phyloP scores from a whole-genome alignment of 2,113 vertebrate species.

The Australoheros scitulus region DNA sequence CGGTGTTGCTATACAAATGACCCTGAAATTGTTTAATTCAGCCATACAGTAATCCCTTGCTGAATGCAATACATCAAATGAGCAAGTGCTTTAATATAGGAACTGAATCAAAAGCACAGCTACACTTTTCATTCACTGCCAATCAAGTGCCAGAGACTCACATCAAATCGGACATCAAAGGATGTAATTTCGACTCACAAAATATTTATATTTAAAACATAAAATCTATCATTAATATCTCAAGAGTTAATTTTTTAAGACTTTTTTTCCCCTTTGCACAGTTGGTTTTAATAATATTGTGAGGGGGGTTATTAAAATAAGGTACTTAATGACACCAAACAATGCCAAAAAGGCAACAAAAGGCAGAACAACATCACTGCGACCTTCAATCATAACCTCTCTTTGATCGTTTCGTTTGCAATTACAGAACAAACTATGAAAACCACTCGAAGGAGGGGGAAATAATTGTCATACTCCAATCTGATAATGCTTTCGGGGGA shows the following conservation, averaged over 20 bases:
- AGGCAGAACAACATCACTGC: slow-evolving; percentile 12
- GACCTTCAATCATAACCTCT: slow-evolving; percentile 22
- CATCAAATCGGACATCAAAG: neutral
- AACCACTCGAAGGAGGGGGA: slow-evolving; percentile 1
- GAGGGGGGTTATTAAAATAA: neutral
- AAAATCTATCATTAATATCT: neutral
- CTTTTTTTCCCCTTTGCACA: neutral
- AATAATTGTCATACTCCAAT: slow-evolving; percentile 47
- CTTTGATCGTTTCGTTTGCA: slow-evolving; percentile 54
- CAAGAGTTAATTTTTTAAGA: neutral
- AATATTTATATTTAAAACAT: slow-evolving; percentile 1
- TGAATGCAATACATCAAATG: slow-evolving; percentile 4
- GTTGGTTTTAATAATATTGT: neutral
- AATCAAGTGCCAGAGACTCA: slow-evolving; percentile 14
- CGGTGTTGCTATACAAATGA: neutral
- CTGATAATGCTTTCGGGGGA: slow-evolving; percentile 24
- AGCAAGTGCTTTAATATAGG: slow-evolving; percentile 34
- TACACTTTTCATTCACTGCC: neutral
- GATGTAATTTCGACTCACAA: neutral
- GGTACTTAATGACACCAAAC: slow-evolving; percentile 15
- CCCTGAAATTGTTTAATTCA: slow-evolving; percentile 16
- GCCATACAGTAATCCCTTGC: slow-evolving; percentile 4
- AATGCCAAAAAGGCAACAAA: slow-evolving; percentile 3
- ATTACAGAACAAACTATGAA: slow-evolving; percentile 53
- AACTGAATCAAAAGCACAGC: slow-evolving; percentile 21